These are phyloP conservation scores for Silurus lanzhouensis DNA, from an alignment of 2,797 vertebrate species.

Conservation along the genomic window DNA sequence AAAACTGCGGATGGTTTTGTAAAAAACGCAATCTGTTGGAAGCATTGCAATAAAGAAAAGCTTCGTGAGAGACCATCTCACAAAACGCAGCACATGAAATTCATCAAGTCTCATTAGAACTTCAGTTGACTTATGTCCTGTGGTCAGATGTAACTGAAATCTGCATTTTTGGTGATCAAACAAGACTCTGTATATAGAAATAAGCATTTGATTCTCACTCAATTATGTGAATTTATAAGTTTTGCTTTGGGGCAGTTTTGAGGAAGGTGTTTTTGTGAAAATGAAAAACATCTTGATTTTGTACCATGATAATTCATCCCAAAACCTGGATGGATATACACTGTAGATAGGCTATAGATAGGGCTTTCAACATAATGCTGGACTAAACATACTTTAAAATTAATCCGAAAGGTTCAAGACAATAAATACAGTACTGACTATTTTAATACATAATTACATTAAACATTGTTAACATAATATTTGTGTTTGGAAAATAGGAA, in stretches of 20 bases:
- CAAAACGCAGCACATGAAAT: background rate
- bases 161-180: background rate
- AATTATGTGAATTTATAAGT: background rate
- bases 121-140: background rate
- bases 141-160: background rate
- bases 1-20: constrained; percentile 5
- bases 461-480: background rate
- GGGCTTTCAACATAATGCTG: background rate
- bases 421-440: no score
- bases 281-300: background rate
- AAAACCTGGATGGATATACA: background rate
- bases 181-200: background rate
- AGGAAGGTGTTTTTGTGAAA: background rate
- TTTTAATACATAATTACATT: no score
- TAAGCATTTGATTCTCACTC: background rate
- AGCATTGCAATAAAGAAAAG: background rate
- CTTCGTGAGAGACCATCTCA: background rate
- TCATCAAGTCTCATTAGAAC: background rate
- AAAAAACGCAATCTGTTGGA: background rate
- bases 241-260: background rate
- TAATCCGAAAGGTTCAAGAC: no score
- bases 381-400: background rate
- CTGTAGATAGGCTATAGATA: background rate
- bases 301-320: background rate
- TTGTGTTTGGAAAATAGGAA: background rate